Evolutionary conservation across 1,140 invertebrate genomes (phyloP), one percentile per base, ranked within the genome.

Genomic region (Hydropsyche tenuis): DNA sequence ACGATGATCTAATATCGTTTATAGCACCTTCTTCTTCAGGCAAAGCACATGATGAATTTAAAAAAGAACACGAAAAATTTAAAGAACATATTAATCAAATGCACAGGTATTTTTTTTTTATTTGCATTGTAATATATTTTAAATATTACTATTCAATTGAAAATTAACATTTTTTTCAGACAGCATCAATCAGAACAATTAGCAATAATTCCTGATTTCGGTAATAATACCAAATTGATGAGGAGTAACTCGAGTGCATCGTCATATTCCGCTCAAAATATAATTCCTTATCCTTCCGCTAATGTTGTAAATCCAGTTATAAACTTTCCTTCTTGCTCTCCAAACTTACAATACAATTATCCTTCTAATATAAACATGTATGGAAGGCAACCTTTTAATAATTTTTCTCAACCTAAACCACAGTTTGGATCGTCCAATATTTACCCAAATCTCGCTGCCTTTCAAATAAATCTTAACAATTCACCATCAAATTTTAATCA

Each of bases 1-100:
- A 93, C 53, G 86, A 85, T 66, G 92, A 93, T 82, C 81, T 93
- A 18, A 93, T 93, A 74, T 92, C 89, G 64, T 92, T 93, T 79
- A 87, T 89, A 25, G 92, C 89, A 81, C 91, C 88, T 6, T 86
- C 88, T 0, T 83, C 83, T 68, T 78, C 81, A 16, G 85, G 86
- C 70, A 84, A 85, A 75, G 80, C 85, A 37, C 82, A 82, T 81
- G 80, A 78, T 42, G 83, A 84, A 9, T 83, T 88, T 72, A 37
- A 37, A 37, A 84, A 85, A 75, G 80, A 84, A 37, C 82, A 82
- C 81, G 80, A 78, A 45, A 83, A 84, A 9, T 83, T 88, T 72
- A 87, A 86, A 68, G 84, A 87, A 69, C 83, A 87, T 48, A 87
- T 88, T 22, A 85, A 87, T 42, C 86, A 87, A 77, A 83, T 88